Evolutionary conservation across 1,140 invertebrate species (phyloP), one percentile per base, ranked within the genome.

Genomic region (Armadillidium nasatum): DNA sequence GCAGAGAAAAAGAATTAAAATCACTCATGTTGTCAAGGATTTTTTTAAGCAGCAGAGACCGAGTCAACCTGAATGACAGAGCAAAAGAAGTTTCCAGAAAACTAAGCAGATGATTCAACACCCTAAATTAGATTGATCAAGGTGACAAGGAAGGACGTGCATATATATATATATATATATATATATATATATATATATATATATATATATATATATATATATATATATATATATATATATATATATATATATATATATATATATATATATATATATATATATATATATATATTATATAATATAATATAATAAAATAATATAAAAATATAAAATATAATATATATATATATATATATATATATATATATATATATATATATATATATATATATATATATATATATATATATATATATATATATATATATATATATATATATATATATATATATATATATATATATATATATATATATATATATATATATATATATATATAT

Each of bases 351-450:
- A 67, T 10, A 67, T 67, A 67, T 21, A 67, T 67, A 67, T 21
- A 9, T 21, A 21, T 67, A 21, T 9, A 10, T 21, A 67, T 10
- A 15, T 67, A 15, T 67, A 67, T 67, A 67, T 15, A 67, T 10
- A 15, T 67, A 67, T 67, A 15, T 33, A 67, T 67, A 67, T 67
- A 10, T 15, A 67, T 10, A 33, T 10, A 67, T 67, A 67, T 67
- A 67, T 67, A 67, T 15, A 67, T 15, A 67, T 67, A 67, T 10
- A 67, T 67, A 67, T 67, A 67, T 67, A 67, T 67, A 15, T n/a
- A 15, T 10, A 33, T 33, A 33, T 33, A 33, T 33, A 33, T 33
- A 33, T 33, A 33, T 33, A 33, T 33, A 33, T 33, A 67, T 10
- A 67, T 67, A 67, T 21, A 67, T 67, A 67, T 21, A 9, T 21